phyloP scores from a whole-genome alignment of 2,797 vertebrate genomes.

The Cynopterus sphinx region DNA sequence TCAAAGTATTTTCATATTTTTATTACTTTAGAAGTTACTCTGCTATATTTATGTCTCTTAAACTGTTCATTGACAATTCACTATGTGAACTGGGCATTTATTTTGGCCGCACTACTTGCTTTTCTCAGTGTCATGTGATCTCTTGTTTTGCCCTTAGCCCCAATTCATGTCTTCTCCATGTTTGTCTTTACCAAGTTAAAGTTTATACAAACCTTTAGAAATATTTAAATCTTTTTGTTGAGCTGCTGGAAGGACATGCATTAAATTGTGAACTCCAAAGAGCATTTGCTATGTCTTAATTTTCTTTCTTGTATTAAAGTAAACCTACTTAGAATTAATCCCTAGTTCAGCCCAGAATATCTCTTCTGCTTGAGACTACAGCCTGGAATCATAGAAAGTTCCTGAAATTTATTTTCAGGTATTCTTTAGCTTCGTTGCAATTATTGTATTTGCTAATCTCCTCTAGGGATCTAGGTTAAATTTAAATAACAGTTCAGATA shows the following conservation, averaged over 20 bases:
- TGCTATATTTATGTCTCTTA: slow-evolving; percentile 18
- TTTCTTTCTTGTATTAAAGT: background rate
- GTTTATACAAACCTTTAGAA: slow-evolving; percentile 17
- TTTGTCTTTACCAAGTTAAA: background rate
- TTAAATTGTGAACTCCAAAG: slow-evolving; percentile 14
- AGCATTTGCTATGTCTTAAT: background rate
- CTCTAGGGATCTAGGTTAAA: background rate
- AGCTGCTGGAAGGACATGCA: background rate
- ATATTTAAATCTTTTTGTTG: slow-evolving; percentile 18
- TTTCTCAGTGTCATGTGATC: background rate
- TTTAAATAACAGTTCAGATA: slow-evolving; percentile 26
- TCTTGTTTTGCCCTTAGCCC: slow-evolving; percentile 9
- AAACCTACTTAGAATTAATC: background rate
- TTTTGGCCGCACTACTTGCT: slow-evolving; percentile 4
- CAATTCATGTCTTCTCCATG: background rate
- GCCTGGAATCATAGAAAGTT: background rate
- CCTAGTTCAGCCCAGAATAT: background rate
- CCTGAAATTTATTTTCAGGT: background rate
- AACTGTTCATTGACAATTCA: background rate
- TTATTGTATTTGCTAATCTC: slow-evolving; percentile 17
- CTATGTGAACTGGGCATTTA: background rate
- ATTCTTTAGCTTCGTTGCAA: slow-evolving; percentile 15
- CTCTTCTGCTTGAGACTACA: background rate
- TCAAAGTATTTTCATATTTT: slow-evolving; percentile 64
- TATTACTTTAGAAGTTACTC: slow-evolving; percentile 46